phyloP scores from a whole-genome alignment of 2,888 invertebrate genomes.

The Drosophila testacea region DNA sequence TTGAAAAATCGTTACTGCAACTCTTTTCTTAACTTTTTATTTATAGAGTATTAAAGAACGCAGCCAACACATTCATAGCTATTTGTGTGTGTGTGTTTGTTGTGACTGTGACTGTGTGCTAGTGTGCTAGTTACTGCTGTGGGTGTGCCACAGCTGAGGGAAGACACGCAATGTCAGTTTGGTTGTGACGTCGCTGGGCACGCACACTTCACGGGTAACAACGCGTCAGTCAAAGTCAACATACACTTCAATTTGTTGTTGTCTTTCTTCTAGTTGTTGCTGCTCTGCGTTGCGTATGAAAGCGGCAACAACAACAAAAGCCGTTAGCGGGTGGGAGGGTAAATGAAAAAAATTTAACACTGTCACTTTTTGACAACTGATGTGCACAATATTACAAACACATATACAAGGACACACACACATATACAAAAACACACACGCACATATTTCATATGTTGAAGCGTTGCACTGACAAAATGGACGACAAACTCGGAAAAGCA shows the following conservation, averaged over 20 bases:
- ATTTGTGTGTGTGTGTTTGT: conserved; percentile 23
- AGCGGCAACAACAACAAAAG: conserved; percentile 29
- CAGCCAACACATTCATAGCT: conserved; percentile 21
- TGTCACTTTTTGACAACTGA: conserved; percentile 70
- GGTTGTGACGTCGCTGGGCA: conserved; percentile 44
- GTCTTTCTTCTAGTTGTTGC: conserved; percentile 11
- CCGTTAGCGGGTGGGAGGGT: conserved; percentile 5
- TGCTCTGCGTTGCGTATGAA: conserved; percentile 18
- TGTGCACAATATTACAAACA: conserved; percentile 32
- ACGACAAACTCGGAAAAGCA: conserved; percentile 42
- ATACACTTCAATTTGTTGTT: conserved; percentile 64
- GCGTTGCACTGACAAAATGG: conserved; percentile 49
- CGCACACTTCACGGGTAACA: conserved; percentile 74
- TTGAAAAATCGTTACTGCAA: too few species aligned
- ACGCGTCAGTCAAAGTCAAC: conserved; percentile 78
- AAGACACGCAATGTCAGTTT: conserved; percentile 55
- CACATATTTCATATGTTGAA: conserved; percentile 9
- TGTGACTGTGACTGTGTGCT: conserved; percentile 4
- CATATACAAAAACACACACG: conserved; percentile 7
- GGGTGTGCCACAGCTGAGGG: conserved; percentile 39
- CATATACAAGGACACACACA: neutral
- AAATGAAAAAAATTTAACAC: conserved; percentile 71
- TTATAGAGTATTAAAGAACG: conserved; percentile 25
- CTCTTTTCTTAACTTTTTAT: neutral
- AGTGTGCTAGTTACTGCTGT: conserved; percentile 18